Evolutionary conservation across 2,113 vertebrate genomes (phyloP), one percentile per base, ranked within the genome.

Genomic region (Sorex araneus): DNA sequence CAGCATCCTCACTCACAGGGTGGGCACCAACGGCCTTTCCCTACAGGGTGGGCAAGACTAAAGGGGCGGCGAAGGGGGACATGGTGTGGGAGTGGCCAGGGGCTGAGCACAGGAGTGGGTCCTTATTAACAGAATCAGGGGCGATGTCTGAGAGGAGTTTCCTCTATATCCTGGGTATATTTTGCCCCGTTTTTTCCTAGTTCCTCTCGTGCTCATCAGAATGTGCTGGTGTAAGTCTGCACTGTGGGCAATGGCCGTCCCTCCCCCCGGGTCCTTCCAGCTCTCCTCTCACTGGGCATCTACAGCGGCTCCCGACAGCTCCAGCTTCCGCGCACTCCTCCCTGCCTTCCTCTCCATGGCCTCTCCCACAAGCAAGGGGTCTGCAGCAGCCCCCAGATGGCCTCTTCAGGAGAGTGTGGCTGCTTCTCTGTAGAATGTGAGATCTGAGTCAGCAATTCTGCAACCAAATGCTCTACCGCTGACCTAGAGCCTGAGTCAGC

Each of bases 151-250:
- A 43, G 30, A 8, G 45, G 77, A 23, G 40, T n/a, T 81, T 90
- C 40, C 69, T 36, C 73, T 88, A 57, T 85, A 63, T 7, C 7
- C 40, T 43, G 34, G 32, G 77, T 88, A 45, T 90, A 88, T 54
- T 21, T n/a, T 75, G 19, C 78, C n/a, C 21, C 27, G 25, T 71
- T 54, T 64, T 57, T 76, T 45, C 28, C 45, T 57, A 67, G 27
- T 4, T 91, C 27, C 47, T 19, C 9, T 83, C 21, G 21, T 80
- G 50, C 88, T 80, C 36, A 47, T 85, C 57, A 64, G 60, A 76
- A 64, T 36, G 15, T 40, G 15, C 32, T 16, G 64, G 15, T 43
- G 36, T 34, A 69, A 54, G 23, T 82, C n/a, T 63, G 11, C 84
- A 63, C 43, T n/a, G 1, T 45, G 32, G 6, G n/a, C 16, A 76